Conservation (phyloP, 2,113 vertebrate genomes). For the Gavia stellata region DNA sequence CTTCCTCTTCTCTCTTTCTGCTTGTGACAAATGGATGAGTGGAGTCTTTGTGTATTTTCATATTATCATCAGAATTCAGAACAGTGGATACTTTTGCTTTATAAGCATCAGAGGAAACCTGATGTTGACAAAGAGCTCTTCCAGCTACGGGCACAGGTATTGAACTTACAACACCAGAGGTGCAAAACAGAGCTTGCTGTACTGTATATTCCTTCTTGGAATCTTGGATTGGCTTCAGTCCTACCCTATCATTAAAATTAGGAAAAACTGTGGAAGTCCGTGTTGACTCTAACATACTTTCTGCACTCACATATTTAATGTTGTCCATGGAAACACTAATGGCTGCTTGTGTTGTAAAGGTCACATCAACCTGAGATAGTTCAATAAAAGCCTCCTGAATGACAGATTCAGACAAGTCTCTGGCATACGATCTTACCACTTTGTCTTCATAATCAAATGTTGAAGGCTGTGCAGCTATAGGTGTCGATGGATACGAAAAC, state of each 20-base stretch:
- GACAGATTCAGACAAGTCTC: conserved; percentile 94
- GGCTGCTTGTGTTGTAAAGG: conserved; percentile 90
- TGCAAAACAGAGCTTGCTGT: conserved; percentile 88
- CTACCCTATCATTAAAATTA: conserved; percentile 56
- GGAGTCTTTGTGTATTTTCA: conserved; percentile 40
- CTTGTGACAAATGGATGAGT: neutral
- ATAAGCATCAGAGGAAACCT: conserved; percentile 63
- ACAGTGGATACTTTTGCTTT: conserved; percentile 47
- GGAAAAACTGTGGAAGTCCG: conserved; percentile 72
- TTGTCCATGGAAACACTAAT: conserved; percentile 92
- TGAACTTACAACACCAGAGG: conserved; percentile 91
- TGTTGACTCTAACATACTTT: conserved; percentile 69
- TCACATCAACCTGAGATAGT: conserved; percentile 88
- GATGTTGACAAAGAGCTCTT: conserved; percentile 78
- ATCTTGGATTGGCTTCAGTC: conserved; percentile 50
- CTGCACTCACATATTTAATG: conserved; percentile 81
- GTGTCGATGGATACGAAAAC: conserved; percentile 89
- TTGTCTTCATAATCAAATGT: conserved; percentile 84
- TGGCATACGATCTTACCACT: conserved; percentile 89
- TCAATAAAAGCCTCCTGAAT: conserved; percentile 98
- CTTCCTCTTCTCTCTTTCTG: conserved; percentile 62
- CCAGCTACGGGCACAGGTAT: conserved; percentile 89
- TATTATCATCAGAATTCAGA: conserved; percentile 40
- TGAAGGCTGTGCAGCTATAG: conserved; percentile 70
- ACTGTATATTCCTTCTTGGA: conserved; percentile 80